Evolutionary conservation across 2,888 invertebrate species (phyloP).

Genomic region (Trilocha varians): DNA sequence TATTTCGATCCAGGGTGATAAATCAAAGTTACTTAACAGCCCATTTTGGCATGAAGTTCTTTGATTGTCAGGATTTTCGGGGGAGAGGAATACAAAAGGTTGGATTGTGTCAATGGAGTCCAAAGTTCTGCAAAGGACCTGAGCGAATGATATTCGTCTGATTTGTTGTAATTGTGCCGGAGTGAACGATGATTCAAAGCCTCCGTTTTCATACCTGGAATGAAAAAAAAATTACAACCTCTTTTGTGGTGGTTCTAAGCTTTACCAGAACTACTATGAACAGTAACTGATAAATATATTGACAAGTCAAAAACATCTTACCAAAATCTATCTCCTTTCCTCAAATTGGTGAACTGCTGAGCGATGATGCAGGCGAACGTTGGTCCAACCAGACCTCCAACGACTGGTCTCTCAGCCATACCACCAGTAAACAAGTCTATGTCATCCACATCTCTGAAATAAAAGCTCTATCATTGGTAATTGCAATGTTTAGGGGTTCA

Average conservation of each 20-base stretch:
- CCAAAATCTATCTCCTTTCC: slow-evolving; percentile 87
- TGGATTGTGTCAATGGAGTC: slow-evolving; percentile 78
- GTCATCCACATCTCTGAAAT: slow-evolving; percentile 79
- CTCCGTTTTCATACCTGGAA: slow-evolving; percentile 82
- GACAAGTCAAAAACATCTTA: slow-evolving; percentile 22
- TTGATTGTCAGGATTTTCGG: slow-evolving; percentile 74
- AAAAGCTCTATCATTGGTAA: background rate
- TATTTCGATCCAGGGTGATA: slow-evolving; percentile 76
- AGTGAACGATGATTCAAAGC: slow-evolving; percentile 82
- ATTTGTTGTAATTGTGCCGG: slow-evolving; percentile 83
- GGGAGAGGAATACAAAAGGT: slow-evolving; percentile 78
- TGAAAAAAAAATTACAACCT: background rate
- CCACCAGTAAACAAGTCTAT: slow-evolving; percentile 89
- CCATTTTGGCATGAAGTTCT: slow-evolving; percentile 72
- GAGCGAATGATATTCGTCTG: slow-evolving; percentile 79
- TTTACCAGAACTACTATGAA: too few species aligned
- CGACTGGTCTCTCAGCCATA: slow-evolving; percentile 84
- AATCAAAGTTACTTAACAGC: slow-evolving; percentile 71
- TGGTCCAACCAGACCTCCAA: slow-evolving; percentile 87
- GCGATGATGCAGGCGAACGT: slow-evolving; percentile 92
- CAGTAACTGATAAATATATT: too few species aligned
- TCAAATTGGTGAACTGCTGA: slow-evolving; percentile 85
- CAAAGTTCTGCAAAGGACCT: slow-evolving; percentile 80
- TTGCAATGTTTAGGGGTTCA: too few species aligned
- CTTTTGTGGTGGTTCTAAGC: too few species aligned